Conservation (phyloP, 2,888 invertebrate species). For the Diabrotica balteata region DNA sequence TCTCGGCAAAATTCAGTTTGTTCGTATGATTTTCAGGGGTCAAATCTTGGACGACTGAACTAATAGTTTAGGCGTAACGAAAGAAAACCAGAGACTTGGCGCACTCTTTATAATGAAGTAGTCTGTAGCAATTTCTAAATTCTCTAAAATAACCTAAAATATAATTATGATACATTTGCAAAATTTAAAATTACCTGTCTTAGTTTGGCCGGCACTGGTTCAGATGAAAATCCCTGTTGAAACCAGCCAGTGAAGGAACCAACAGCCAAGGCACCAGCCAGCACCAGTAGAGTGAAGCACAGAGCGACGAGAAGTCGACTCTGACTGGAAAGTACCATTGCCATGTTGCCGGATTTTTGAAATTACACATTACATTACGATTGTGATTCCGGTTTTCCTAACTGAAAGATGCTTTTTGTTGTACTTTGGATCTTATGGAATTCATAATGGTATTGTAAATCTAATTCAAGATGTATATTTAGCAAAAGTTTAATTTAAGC, state of each 20-base stretch:
- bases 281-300: conserved; percentile 64
- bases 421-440: neutral
- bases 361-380: conserved; percentile 23
- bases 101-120: no score
- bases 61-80: no score
- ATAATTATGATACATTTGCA: no score
- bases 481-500: no score
- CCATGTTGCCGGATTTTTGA: conserved; percentile 58
- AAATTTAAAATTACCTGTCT: conserved; percentile 62
- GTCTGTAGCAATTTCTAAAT: no score
- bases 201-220: conserved; percentile 66
- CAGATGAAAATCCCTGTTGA: conserved; percentile 62
- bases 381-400: conserved; percentile 3
- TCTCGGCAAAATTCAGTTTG: no score
- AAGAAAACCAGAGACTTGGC: no score
- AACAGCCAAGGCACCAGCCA: conserved; percentile 66
- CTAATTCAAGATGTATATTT: no score
- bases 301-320: conserved; percentile 67
- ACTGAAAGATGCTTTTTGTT: conserved; percentile 11
- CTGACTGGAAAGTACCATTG: conserved; percentile 72
- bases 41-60: no score
- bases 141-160: no score
- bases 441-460: no score
- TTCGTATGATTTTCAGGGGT: no score
- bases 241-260: conserved; percentile 71